Base-by-base conservation (phyloP, 2,888 invertebrate species). In the Archaeoteleia sp. region DNA sequence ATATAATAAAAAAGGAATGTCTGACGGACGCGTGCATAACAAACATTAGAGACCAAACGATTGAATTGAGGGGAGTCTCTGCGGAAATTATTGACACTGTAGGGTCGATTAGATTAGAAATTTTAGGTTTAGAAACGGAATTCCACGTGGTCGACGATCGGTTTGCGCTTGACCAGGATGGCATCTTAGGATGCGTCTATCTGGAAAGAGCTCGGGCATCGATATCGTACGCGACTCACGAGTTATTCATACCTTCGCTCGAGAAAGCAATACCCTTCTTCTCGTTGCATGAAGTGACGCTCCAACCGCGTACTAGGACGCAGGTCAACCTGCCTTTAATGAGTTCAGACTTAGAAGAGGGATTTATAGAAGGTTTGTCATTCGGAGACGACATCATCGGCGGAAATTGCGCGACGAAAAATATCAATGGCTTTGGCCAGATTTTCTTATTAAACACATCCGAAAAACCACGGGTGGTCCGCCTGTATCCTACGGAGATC, bases 1-100 rank as follows among this genome's bases (percentile, higher is more conserved):
- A 54, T 20, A 15, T 54, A 8, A 17, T 53, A 8, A n/a, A 23
- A 8, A 9, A 32, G n/a, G 53, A 42, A 2, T 17, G 29, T 20
- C 9, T 53, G 2, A 9, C 17, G 0, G 12, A 32, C 6, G 32
- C 39, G 1, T 20, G 23, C 1, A 53, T 53, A 4, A 9, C 13
- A 1, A 7, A 13, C 1, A 53, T 53, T n/a, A 42, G 42, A 7
- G n/a, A n/a, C n/a, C n/a, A n/a, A n/a, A n/a, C n/a, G n/a, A n/a
- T n/a, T n/a, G 8, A 17, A 0, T 1, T 9, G 0, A 20, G 23
- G 1, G 17, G 7, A 2, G n/a, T 45, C 1, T n/a, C n/a, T 5
- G 4, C 42, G 1, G 8, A 8, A 3, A 43, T 34, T 10, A 30
- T 45, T 5, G 3, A 9, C 12, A 39, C 39, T 2, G 4, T 39